Base-by-base conservation (phyloP, 2,888 invertebrate genomes). In the Macrophya alboannulata region DNA sequence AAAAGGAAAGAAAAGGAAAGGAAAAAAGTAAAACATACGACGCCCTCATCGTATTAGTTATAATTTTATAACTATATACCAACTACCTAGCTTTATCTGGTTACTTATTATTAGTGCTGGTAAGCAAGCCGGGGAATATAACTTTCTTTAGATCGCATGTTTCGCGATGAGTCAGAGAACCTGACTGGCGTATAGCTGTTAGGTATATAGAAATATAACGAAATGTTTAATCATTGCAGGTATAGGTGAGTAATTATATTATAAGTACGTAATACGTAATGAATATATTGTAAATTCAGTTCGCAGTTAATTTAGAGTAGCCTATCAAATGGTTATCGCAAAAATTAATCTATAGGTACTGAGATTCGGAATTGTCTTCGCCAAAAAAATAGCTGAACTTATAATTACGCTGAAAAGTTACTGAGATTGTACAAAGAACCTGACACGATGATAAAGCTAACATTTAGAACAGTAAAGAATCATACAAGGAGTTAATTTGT, bases 121-220 rank as follows among this genome's bases (percentile, higher is more conserved):
- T 51, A 25, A 51, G 48, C 51, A 48, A 51, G 2, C 31, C 40
- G 15, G 45, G 31, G 15, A 45, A 31, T 45, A 51, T 76, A 76
- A 76, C 76, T 76, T 76, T 76, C 76, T 51, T 76, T 43, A 37
- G 55, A 51, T 77, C 55, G 76, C 48, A 37, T 68, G 31, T 55
- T 51, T 77, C 17, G 51, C 51, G 51, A 77, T 77, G 77, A 77
- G 77, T 77, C 77, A 77, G 51, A 77, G 77, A 37, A 43, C 37
- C n/a, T 31, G 37, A 51, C 6, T 37, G n/a, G 21, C 12, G 31
- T 55, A 77, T n/a, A 77, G 0, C 6, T 12, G 12, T 4, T 4
- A 76, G n/a, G 43, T 40, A 25, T 43, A 74, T 12, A 74, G 9
- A 43, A 43, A 45, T 45, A 45, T 74, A 74, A 25, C 21, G 74